A percentile compares a stretch with the other conserved stretches of the same genome.
Conservation (phyloP, 2,797 vertebrate species). For the Syngnathus acus region DNA sequence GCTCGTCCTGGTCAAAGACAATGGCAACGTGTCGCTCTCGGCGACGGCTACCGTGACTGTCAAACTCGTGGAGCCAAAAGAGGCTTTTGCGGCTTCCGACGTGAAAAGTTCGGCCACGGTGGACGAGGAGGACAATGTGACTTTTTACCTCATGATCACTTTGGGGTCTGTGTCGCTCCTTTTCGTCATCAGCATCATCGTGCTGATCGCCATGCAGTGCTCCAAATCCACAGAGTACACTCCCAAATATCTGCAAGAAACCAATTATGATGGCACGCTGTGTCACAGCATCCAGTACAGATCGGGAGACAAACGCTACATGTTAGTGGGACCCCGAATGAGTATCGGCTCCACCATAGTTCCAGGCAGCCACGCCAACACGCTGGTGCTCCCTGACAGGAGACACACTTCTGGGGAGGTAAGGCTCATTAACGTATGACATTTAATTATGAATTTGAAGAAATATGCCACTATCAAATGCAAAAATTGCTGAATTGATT, state of each 20-base stretch:
- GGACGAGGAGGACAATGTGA: not conserved
- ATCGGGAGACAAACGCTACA: slow-evolving; percentile 19
- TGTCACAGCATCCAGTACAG: slow-evolving; percentile 55
- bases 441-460: no score
- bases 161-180: slow-evolving; percentile 28
- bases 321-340: slow-evolving; percentile 16
- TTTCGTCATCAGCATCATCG: slow-evolving; percentile 30
- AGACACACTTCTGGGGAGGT: slow-evolving; percentile 4
- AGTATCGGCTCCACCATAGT: slow-evolving; percentile 44
- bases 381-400: slow-evolving; percentile 10
- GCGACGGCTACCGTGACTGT: slow-evolving; percentile 40
- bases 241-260: slow-evolving; percentile 25
- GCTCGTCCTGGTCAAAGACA: slow-evolving; percentile 51
- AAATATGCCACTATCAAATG: no score
- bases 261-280: slow-evolving; percentile 36
- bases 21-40: slow-evolving; percentile 50
- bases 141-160: slow-evolving; percentile 5
- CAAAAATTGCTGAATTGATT: no score
- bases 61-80: slow-evolving; percentile 43
- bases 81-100: slow-evolving; percentile 42
- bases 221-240: slow-evolving; percentile 17
- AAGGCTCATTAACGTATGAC: not conserved
- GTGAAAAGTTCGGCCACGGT: not conserved
- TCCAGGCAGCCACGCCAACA: slow-evolving; percentile 10
- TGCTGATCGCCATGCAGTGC: slow-evolving; percentile 31